Conservation (phyloP, 1,140 invertebrate genomes). For the Pectinophora gossypiella region DNA sequence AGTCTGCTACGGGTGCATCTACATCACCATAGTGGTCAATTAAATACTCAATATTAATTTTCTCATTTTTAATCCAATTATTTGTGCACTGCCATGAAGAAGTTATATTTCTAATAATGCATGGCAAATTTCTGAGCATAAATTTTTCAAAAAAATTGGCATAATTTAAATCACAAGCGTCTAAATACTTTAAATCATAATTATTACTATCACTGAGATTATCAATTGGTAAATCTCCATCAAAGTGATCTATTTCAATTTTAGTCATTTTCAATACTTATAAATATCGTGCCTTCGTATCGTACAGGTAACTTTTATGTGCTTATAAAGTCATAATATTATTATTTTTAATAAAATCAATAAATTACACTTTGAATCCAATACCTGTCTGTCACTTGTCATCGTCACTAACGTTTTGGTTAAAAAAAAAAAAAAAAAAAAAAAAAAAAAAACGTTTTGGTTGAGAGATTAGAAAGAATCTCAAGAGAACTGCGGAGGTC, state of each 20-base stretch:
- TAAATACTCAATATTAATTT: conserved; percentile 81
- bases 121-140: conserved; percentile 80
- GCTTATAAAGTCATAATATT: too few relatives aligned
- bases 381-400: too few relatives aligned
- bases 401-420: too few relatives aligned
- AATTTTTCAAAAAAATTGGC: conserved; percentile 77
- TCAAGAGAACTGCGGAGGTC: too few relatives aligned
- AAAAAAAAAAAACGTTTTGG: too few relatives aligned
- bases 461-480: too few relatives aligned
- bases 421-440: too few relatives aligned
- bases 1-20: conserved; percentile 86
- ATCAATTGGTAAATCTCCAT: background rate
- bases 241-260: background rate
- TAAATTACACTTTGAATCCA: too few relatives aligned
- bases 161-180: conserved; percentile 29
- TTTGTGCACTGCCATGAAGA: conserved; percentile 77
- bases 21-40: conserved; percentile 75
- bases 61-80: conserved; percentile 75
- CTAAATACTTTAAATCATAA: background rate
- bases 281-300: too few relatives aligned
- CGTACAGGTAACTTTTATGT: too few relatives aligned
- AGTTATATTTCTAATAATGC: conserved; percentile 79
- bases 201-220: background rate
- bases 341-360: too few relatives aligned
- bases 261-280: background rate